Percentiles rank a stretch among this genome's conserved stretches.
phyloP scores from a whole-genome alignment of 2,888 invertebrate species.

The Synanthedon vespiformis region DNA sequence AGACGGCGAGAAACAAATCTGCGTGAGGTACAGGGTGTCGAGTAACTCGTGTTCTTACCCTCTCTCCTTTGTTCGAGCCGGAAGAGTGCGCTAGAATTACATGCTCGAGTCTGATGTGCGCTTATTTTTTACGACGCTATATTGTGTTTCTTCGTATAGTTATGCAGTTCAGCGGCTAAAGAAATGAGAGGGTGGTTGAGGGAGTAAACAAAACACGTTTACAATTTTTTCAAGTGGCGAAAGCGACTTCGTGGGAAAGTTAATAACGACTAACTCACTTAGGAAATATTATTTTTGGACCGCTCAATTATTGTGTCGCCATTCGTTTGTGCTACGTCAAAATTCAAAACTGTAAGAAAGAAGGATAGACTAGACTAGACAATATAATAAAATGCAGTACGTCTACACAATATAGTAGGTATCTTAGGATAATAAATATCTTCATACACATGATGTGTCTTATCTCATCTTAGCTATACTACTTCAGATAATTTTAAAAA shows the following conservation, averaged over 20 bases:
- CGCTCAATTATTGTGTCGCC: no score
- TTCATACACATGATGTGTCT: no score
- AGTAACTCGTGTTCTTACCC: conserved; percentile 71
- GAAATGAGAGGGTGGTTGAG: conserved; percentile 53
- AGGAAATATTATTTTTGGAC: no score
- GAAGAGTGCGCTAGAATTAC: conserved; percentile 72
- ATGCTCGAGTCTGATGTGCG: conserved; percentile 70
- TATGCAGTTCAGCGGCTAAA: conserved; percentile 67
- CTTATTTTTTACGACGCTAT: conserved; percentile 69
- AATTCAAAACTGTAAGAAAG: no score
- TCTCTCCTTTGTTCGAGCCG: conserved; percentile 69
- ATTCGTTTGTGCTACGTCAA: no score
- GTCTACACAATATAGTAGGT: no score
- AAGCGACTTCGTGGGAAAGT: conserved; percentile 2
- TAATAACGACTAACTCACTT: not conserved
- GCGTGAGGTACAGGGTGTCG: conserved; percentile 69
- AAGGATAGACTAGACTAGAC: no score
- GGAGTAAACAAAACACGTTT: conserved; percentile 55
- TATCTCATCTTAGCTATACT: no score
- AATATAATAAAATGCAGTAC: no score
- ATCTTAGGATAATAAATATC: no score
- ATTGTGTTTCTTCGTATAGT: conserved; percentile 63
- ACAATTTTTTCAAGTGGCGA: conserved; percentile 36
- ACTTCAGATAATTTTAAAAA: no score
- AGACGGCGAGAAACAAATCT: conserved; percentile 66